A percentile compares a stretch with the other conserved stretches of the same genome.
Evolutionary conservation across 2,113 vertebrate species (phyloP).

Genomic region (Setophaga coronata): DNA sequence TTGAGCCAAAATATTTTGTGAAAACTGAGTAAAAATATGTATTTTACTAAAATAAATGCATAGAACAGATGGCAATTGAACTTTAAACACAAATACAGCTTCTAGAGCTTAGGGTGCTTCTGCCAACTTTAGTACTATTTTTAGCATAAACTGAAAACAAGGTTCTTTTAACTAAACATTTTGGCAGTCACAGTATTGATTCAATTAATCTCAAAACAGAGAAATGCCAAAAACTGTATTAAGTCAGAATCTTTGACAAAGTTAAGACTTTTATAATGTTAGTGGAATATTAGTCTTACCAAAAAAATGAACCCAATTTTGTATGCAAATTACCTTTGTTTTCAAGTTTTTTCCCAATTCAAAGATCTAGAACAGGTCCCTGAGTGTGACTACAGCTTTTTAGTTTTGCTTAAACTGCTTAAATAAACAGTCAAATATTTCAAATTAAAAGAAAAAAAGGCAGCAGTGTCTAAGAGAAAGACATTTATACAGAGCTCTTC

Average conservation of each 20-base stretch:
- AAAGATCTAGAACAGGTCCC: background rate
- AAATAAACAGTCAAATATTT: background rate
- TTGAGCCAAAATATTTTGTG: background rate
- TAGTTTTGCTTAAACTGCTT: background rate
- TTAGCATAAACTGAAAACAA: conserved; percentile 30
- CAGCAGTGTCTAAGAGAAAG: background rate
- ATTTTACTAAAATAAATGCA: conserved; percentile 47
- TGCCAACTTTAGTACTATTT: conserved; percentile 54
- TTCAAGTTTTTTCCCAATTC: background rate
- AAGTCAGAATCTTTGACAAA: conserved; percentile 29
- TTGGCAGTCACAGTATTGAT: conserved; percentile 33
- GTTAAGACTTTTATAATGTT: background rate
- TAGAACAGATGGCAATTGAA: conserved; percentile 35
- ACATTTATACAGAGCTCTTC: background rate
- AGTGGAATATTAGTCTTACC: background rate
- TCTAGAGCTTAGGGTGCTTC: background rate
- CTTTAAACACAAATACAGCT: conserved; percentile 26
- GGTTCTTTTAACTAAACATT: conserved; percentile 42
- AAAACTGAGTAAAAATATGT: conserved; percentile 21
- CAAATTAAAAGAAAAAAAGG: background rate
- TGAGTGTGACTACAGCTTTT: background rate
- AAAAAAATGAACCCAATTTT: background rate
- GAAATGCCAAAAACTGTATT: conserved; percentile 44
- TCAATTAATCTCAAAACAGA: conserved; percentile 51
- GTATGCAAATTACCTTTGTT: background rate